Evolutionary conservation across 2,888 invertebrate genomes (phyloP).

Genomic region (Endomychus coccineus): DNA sequence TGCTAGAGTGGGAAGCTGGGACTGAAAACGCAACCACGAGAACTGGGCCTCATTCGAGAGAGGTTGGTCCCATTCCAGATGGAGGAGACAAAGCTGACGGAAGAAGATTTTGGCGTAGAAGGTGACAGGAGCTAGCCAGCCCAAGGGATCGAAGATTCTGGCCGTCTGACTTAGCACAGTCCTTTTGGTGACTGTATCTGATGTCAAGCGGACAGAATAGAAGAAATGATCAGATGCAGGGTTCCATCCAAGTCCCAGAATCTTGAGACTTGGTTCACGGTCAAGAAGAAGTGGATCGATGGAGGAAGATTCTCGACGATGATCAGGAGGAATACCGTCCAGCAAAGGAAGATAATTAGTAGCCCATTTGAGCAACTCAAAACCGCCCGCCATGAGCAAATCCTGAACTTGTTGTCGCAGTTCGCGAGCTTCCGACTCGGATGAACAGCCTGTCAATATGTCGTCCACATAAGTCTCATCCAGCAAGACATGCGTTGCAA

Average conservation of each 20-base stretch:
- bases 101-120: slow-evolving; percentile 7
- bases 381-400: no score
- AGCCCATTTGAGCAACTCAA: slow-evolving; percentile 3
- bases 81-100: slow-evolving; percentile 2
- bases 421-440: no score
- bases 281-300: no score
- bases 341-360: slow-evolving; percentile 5
- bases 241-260: slow-evolving; percentile 3
- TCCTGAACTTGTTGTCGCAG: no score
- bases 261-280: neutral
- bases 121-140: slow-evolving; percentile 4
- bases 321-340: slow-evolving; percentile 2
- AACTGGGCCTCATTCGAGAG: neutral
- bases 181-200: neutral
- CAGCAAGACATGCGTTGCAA: slow-evolving; percentile 1
- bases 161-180: slow-evolving; percentile 5
- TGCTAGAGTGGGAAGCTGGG: neutral
- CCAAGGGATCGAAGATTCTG: no score
- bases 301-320: slow-evolving; percentile 1
- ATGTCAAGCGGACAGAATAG: neutral
- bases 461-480: slow-evolving; percentile 3
- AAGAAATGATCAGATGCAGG: slow-evolving; percentile 3
- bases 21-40: neutral
- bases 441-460: slow-evolving; percentile 4
- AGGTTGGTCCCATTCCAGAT: slow-evolving; percentile 5